These are phyloP conservation scores for Myiozetetes cayanensis DNA, from an alignment of 2,113 vertebrate species.

Conservation along the genomic window DNA sequence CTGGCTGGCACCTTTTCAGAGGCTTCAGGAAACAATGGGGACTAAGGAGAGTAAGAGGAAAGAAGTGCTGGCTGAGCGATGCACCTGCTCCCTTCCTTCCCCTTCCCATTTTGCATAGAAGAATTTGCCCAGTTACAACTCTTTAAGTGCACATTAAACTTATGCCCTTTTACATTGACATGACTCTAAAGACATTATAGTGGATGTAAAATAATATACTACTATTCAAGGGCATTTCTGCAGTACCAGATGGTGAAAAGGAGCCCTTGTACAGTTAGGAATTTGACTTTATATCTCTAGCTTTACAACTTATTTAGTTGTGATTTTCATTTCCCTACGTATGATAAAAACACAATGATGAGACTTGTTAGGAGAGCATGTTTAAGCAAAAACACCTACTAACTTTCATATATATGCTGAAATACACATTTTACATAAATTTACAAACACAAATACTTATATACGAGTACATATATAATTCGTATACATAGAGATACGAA, in stretches of 20 bases:
- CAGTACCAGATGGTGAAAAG: not conserved
- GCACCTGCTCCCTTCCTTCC: not conserved
- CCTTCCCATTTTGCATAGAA: not conserved
- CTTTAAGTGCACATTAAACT: not conserved
- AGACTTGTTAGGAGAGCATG: not conserved
- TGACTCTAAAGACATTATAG: not conserved
- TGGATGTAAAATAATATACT: not conserved
- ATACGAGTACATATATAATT: not conserved
- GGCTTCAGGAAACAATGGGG: not conserved
- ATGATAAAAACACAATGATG: not conserved
- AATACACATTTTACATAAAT: not conserved
- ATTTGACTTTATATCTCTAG: not conserved
- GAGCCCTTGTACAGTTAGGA: not conserved
- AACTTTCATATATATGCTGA: not conserved
- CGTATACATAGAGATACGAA: not conserved
- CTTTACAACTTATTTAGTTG: not conserved
- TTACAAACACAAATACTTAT: not conserved
- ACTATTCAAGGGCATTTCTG: not conserved
- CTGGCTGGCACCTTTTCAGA: not conserved
- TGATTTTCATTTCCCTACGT: not conserved
- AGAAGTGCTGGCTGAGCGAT: not conserved
- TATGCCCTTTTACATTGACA: not conserved
- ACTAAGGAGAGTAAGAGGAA: not conserved
- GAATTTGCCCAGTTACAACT: not conserved
- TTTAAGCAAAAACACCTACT: not conserved